Conservation (phyloP, 2,888 invertebrate genomes). For the Tachina lurida region DNA sequence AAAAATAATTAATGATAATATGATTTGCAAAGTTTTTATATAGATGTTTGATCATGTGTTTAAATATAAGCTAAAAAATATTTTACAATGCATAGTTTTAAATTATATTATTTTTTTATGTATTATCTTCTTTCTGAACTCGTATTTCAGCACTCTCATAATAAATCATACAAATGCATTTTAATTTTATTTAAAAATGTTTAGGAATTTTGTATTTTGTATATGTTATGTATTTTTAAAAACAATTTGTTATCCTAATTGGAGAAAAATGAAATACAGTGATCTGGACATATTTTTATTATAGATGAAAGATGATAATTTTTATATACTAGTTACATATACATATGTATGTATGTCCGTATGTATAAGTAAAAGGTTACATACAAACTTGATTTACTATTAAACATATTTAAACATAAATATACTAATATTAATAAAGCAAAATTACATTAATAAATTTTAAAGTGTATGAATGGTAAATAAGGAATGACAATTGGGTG, state of each 20-base stretch:
- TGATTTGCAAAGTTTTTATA: constrained; percentile 38
- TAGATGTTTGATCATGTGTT: constrained; percentile 28
- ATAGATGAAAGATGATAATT: constrained; percentile 28
- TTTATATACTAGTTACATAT: background rate
- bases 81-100: constrained; percentile 20
- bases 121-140: background rate
- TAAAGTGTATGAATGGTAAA: background rate
- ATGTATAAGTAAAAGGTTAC: constrained; percentile 27
- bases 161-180: background rate
- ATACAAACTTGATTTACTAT: constrained; percentile 44
- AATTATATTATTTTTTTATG: constrained; percentile 3
- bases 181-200: background rate
- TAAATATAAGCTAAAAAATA: constrained; percentile 29
- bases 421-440: constrained; percentile 41
- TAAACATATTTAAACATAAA: constrained; percentile 30
- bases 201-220: background rate
- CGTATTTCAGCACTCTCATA: background rate
- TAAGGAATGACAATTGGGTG: too few species aligned
- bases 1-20: constrained; percentile 5
- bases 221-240: constrained; percentile 9
- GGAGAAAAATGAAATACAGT: constrained; percentile 16
- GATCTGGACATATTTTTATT: constrained; percentile 34
- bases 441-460: constrained; percentile 5
- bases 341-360: too few species aligned
- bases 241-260: constrained; percentile 26